These are phyloP conservation scores for Steinernema scapterisci DNA, from an alignment of 2,888 invertebrate species.

Conservation along the genomic window DNA sequence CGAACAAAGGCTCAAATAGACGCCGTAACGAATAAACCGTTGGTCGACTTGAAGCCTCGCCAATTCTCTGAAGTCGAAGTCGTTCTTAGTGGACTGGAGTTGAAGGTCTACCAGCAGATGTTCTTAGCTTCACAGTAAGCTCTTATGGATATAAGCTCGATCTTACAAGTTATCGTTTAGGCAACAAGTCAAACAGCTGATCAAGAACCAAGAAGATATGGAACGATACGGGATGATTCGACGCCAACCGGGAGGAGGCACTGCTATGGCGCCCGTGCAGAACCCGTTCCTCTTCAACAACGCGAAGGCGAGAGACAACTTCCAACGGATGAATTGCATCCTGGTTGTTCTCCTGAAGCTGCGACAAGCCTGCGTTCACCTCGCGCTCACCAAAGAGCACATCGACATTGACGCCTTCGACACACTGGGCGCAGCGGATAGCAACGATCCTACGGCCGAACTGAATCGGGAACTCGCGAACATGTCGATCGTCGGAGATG, in stretches of 20 bases:
- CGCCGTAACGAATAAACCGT: slow-evolving; percentile 66
- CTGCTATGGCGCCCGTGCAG: neutral
- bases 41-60: slow-evolving; percentile 65
- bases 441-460: slow-evolving; percentile 7
- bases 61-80: slow-evolving; percentile 63
- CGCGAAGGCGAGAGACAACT: slow-evolving; percentile 40
- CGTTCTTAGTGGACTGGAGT: slow-evolving; percentile 65
- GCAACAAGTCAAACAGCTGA: slow-evolving; percentile 67
- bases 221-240: slow-evolving; percentile 37
- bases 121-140: slow-evolving; percentile 55
- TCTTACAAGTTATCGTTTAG: slow-evolving; percentile 47
- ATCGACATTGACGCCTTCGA: slow-evolving; percentile 61
- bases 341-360: slow-evolving; percentile 82
- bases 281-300: slow-evolving; percentile 38
- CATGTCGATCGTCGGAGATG: slow-evolving; percentile 29
- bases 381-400: slow-evolving; percentile 77
- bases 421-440: neutral
- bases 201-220: slow-evolving; percentile 63
- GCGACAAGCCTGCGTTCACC: slow-evolving; percentile 87
- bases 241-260: slow-evolving; percentile 38
- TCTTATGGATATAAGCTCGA: neutral
- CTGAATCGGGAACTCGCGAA: slow-evolving; percentile 7
- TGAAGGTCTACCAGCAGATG: slow-evolving; percentile 65
- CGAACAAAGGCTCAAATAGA: slow-evolving; percentile 80
- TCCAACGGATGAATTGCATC: slow-evolving; percentile 58